Conservation (phyloP, 2,113 vertebrate genomes). For the Pelobates fuscus region DNA sequence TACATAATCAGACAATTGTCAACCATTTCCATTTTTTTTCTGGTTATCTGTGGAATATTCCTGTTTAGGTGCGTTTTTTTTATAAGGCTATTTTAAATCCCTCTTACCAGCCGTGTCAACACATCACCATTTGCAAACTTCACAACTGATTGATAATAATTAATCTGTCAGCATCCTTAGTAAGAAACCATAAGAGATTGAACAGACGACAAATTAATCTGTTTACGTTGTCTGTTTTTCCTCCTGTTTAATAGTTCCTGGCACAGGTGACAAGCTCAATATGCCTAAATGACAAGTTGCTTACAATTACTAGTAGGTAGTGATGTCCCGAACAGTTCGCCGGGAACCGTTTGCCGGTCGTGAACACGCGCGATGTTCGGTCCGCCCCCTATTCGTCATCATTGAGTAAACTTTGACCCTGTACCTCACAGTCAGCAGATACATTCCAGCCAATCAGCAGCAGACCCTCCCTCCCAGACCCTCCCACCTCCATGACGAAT, state of each 20-base stretch:
- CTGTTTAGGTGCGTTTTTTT: background rate
- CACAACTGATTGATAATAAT: conserved; percentile 32
- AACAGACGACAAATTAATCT: conserved; percentile 19
- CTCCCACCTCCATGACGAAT: too few relatives aligned
- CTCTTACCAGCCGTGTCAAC: conserved; percentile 8
- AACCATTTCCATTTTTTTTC: too few relatives aligned
- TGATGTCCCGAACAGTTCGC: too few relatives aligned
- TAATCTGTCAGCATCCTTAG: conserved; percentile 24
- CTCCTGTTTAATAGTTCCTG: conserved; percentile 11
- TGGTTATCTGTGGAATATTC: conserved; percentile 1
- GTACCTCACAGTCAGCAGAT: too few relatives aligned
- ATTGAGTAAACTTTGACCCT: too few relatives aligned
- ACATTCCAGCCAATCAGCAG: too few relatives aligned
- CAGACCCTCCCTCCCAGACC: too few relatives aligned
- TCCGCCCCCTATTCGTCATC: too few relatives aligned
- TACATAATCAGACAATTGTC: too few relatives aligned
- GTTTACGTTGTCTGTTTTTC: conserved; percentile 5
- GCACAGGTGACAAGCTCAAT: conserved; percentile 9
- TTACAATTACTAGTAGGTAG: background rate
- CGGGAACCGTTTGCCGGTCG: too few relatives aligned
- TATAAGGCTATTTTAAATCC: background rate
- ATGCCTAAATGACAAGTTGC: background rate
- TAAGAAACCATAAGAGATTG: background rate
- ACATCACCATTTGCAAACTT: conserved; percentile 12
- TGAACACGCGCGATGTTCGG: too few relatives aligned